These are phyloP conservation scores for Amorpha juglandis DNA, from an alignment of 2,888 invertebrate species.

Conservation along the genomic window DNA sequence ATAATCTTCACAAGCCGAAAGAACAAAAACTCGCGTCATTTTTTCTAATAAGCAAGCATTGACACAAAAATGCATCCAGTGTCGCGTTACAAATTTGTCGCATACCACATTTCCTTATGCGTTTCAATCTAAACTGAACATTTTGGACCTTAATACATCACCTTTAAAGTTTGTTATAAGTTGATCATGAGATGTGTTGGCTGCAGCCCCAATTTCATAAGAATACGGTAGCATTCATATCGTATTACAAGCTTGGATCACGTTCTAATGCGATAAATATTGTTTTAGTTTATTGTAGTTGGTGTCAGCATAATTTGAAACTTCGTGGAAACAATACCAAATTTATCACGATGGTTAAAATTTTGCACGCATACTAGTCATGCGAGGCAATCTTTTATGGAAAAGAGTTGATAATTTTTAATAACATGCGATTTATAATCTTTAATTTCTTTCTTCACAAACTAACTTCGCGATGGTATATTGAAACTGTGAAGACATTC, in stretches of 20 bases:
- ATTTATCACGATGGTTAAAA: conserved; percentile 19
- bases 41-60: conserved; percentile 60
- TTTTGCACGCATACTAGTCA: conserved; percentile 22
- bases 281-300: conserved; percentile 37
- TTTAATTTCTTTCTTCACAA: conserved; percentile 25
- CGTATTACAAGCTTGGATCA: conserved; percentile 63
- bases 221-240: conserved; percentile 64
- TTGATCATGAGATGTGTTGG: conserved; percentile 32
- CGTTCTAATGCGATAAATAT: conserved; percentile 43
- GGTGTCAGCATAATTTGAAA: conserved; percentile 13
- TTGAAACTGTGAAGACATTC: background rate
- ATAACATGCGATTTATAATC: conserved; percentile 35
- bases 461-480: background rate
- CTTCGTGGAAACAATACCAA: conserved; percentile 18
- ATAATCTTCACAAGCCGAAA: conserved; percentile 12
- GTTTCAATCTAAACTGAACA: conserved; percentile 35
- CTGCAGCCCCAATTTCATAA: conserved; percentile 57
- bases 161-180: conserved; percentile 35
- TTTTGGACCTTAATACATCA: conserved; percentile 39
- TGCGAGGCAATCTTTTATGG: conserved; percentile 16
- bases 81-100: conserved; percentile 70
- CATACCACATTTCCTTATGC: conserved; percentile 48
- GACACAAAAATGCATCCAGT: conserved; percentile 61
- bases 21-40: conserved; percentile 55
- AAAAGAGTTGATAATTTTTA: conserved; percentile 26